Base-by-base conservation (phyloP, 2,797 vertebrate species). In the Melanotaenia maccullochi region DNA sequence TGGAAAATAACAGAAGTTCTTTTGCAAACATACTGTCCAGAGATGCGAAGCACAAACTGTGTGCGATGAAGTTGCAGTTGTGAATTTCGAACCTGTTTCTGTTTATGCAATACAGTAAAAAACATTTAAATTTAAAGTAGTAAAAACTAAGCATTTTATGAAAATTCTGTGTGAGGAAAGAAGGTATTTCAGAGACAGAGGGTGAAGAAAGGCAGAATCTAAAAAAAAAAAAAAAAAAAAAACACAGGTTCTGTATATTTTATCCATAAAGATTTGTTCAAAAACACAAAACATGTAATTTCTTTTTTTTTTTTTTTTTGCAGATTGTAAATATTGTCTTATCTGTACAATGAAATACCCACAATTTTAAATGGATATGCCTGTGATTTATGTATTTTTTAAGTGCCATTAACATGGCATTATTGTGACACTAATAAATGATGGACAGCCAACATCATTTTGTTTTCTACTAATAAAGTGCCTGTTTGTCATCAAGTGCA, bases 391-490 rank as follows among this genome's bases (percentile, higher is more conserved):
- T 65, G 56, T 76, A 57, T 68, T 61, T 61, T 84, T 78, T 67
- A 80, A 73, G 60, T 79, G 71, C 61, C 56, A 60, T 51, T 47
- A 55, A 63, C 73, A 28, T 55, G 54, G 62, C 42, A 32, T 58
- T 40, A 56, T 56, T 61, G 47, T 78, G 78, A 78, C 83, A 70
- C 59, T 76, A 70, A 75, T 74, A 56, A 75, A 76, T 68, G 63
- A 30, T 28, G 51, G 62, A 69, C 68, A 57, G 30, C 70, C 75
- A 35, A 52, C 64, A 59, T 67, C 25, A 65, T 70, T 72, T 75
- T 64, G 42, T 68, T 60, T 57, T 69, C 42, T 49, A 65, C 47
- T 76, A 78, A 82, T 65, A 55, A 78, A 64, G 54, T 58, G 8
- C 9, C 44, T 73, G 61, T 49, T 44, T 3, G n/a, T 74, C 62